These are phyloP conservation scores for Collichthys lucidus DNA, from an alignment of 2,113 vertebrate species.

Conservation along the genomic window DNA sequence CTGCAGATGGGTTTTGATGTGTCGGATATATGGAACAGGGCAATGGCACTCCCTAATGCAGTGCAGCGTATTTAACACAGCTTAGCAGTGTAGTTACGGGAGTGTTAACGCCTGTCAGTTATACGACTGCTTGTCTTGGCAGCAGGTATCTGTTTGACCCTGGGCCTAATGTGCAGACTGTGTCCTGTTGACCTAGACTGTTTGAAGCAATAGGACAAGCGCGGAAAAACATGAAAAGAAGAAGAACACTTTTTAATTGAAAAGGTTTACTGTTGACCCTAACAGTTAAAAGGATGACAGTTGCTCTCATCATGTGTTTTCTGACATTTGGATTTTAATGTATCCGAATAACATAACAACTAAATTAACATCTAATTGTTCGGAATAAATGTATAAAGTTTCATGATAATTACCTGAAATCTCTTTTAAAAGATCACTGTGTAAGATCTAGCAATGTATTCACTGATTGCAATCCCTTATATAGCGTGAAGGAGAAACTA, in stretches of 20 bases:
- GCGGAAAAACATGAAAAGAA: conserved; percentile 35
- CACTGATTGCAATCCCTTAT: no score
- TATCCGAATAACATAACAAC: neutral
- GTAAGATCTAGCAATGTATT: no score
- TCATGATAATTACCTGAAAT: neutral
- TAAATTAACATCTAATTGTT: neutral
- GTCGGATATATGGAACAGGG: conserved; percentile 40
- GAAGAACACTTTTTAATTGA: conserved; percentile 30
- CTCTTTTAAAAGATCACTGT: neutral
- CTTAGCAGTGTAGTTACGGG: conserved; percentile 77
- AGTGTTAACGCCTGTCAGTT: conserved; percentile 82
- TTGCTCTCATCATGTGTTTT: conserved; percentile 34
- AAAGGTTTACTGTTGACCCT: conserved; percentile 44
- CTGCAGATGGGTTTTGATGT: conserved; percentile 42
- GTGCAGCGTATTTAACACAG: conserved; percentile 76
- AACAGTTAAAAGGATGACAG: conserved; percentile 27
- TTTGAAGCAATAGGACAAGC: conserved; percentile 16
- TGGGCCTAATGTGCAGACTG: conserved; percentile 52
- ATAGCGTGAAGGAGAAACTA: no score
- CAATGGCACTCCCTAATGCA: conserved; percentile 48
- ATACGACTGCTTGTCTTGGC: conserved; percentile 55
- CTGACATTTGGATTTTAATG: conserved; percentile 8
- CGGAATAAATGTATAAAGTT: neutral
- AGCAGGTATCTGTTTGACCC: conserved; percentile 76
- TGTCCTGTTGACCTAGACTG: conserved; percentile 66